Base-by-base conservation (phyloP, 2,888 invertebrate species). In the Sesia bembeciformis region DNA sequence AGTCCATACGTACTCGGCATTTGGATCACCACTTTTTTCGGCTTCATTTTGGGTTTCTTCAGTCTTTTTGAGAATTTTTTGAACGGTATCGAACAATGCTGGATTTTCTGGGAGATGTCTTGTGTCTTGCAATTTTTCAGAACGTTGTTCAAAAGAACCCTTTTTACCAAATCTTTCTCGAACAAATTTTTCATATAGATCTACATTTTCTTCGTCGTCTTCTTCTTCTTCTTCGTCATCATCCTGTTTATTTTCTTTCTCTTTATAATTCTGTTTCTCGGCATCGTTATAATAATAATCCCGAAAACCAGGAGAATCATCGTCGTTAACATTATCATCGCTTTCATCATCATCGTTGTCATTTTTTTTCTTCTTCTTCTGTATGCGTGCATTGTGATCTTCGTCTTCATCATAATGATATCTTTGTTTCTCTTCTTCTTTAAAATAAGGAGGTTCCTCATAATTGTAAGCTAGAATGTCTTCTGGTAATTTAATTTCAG, bases 1-100 rank as follows among this genome's bases (percentile, higher is more conserved):
- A 7, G 88, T 85, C 91, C 91, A 91, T 74, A 84, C 81, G 60
- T 90, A 90, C 42, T 81, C 85, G 55, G 90, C 90, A 49, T 84
- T 83, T 4, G 85, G 83, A 63, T 90, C 87, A 4, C 78, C 78
- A 58, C 84, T 81, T 60, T 82, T 77, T 54, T 76, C 80, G 7
- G 84, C 83, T 66, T 86, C 74, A 61, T 82, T 74, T 53, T 82
- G 74, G 55, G 82, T 76, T 55, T 80, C 68, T 62, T 84, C 75
- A 49, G 84, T 80, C 62, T 83, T 82, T 62, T 87, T 82, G n/a
- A 87, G 65, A 57, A 88, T 77, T 51, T 75, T 75, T 60, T 81
- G 70, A 8, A 90, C 66, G 41, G 72, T 82, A 59, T 77, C 65
- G 59, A 74, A 76, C 39, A 90, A 61, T 53, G 80, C 66, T 43